A percentile compares a stretch with the other conserved stretches of the same genome.
phyloP scores from a whole-genome alignment of 2,797 vertebrate species.

The Alauda arvensis region DNA sequence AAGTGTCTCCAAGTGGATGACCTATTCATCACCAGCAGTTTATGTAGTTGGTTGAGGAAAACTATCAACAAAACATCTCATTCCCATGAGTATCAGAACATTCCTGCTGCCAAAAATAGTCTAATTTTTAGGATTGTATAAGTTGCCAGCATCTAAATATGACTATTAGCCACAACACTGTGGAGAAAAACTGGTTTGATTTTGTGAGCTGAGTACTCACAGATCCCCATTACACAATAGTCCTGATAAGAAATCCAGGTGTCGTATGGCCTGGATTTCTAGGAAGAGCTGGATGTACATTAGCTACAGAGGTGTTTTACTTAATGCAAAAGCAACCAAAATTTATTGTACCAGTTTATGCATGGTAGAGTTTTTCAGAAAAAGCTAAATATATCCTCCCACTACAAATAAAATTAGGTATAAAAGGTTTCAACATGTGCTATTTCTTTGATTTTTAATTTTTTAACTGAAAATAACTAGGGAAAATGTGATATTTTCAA shows the following conservation, averaged over 20 bases:
- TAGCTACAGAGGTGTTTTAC: not conserved
- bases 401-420: not conserved
- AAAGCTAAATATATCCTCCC: not conserved
- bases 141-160: conserved; percentile 7
- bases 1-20: not conserved
- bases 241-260: not conserved
- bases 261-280: not conserved
- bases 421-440: not conserved
- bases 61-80: conserved; percentile 26
- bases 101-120: conserved; percentile 14
- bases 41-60: not conserved
- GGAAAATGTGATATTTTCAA: not conserved
- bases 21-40: not conserved
- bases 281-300: not conserved
- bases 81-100: not conserved
- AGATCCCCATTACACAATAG: not conserved
- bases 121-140: conserved; percentile 18
- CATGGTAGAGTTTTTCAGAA: not conserved
- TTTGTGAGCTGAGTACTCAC: not conserved
- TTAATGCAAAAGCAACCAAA: not conserved
- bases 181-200: conserved; percentile 11
- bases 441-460: not conserved
- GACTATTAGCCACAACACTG: not conserved
- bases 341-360: not conserved
- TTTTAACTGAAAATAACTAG: not conserved